Evolutionary conservation across 64 coral and sea anemone genomes (phyloP).

Genomic region (Orbicella faveolata): DNA sequence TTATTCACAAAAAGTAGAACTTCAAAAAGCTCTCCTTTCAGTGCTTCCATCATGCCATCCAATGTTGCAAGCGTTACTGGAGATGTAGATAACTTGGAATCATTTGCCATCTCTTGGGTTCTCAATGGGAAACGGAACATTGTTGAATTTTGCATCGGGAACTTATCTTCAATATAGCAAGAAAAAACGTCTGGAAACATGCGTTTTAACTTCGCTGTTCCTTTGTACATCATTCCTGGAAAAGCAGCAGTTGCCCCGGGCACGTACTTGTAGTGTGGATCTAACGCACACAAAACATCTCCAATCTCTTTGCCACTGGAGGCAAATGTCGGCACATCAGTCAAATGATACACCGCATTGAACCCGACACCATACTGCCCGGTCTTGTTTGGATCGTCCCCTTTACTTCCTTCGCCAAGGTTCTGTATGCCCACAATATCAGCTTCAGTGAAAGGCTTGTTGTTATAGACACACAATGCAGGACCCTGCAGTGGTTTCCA

Average conservation of each 20-base stretch:
- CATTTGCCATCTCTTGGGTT: slow-evolving; percentile 38
- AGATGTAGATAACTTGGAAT: slow-evolving; percentile 32
- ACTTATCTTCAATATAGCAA: slow-evolving; percentile 49
- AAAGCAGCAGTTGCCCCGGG: slow-evolving; percentile 39
- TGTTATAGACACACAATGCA: slow-evolving; percentile 87
- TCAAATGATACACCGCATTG: slow-evolving; percentile 96
- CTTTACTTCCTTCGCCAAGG: slow-evolving; percentile 86
- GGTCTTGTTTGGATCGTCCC: slow-evolving; percentile 90
- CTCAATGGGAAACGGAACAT: slow-evolving; percentile 77
- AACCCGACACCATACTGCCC: slow-evolving; percentile 93
- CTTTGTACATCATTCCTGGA: slow-evolving; percentile 58
- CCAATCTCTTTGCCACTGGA: slow-evolving; percentile 70
- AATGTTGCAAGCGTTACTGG: slow-evolving; percentile 5
- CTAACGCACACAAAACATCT: slow-evolving; percentile 79
- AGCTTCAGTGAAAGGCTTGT: slow-evolving; percentile 77
- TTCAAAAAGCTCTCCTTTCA: slow-evolving; percentile 53
- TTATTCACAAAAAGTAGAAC: slow-evolving; percentile 64
- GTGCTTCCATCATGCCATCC: slow-evolving; percentile 9
- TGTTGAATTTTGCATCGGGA: slow-evolving; percentile 45
- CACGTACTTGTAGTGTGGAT: slow-evolving; percentile 64
- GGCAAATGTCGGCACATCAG: slow-evolving; percentile 75
- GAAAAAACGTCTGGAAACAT: slow-evolving; percentile 69
- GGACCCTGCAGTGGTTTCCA: slow-evolving; percentile 90
- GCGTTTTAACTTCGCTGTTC: slow-evolving; percentile 29
- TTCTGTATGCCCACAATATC: slow-evolving; percentile 83